Base-by-base conservation (phyloP, 2,797 vertebrate genomes). In the Mionectes olivaceus region DNA sequence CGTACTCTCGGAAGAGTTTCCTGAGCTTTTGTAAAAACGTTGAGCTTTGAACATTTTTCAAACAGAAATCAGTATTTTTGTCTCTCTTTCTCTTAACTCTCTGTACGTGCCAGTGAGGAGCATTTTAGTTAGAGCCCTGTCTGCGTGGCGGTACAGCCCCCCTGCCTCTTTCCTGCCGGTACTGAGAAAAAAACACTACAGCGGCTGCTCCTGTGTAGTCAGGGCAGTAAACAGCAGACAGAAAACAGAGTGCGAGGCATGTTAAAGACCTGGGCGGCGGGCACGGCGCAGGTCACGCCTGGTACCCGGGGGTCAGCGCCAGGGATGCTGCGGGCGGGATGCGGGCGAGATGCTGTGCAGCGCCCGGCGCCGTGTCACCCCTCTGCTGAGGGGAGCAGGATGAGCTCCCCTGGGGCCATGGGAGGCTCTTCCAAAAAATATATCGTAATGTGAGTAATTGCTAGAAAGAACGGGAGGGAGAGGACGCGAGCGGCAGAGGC, bases 21-120 rank as follows among this genome's bases (percentile, higher is more conserved):
- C 70, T 14, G 12, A 87, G 82, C 85, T 91, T 93, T 83, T 77
- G 75, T 75, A 32, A 47, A 89, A 96, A 35, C 6, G 19, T 76
- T 35, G 79, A 44, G 69, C 95, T 96, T 88, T 96, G 93, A 96
- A 94, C 94, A 49, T 52, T 85, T 85, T 90, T 88, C 93, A 90
- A 87, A 90, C n/a, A 85, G 85, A 86, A 94, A 93, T 65, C 80
- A n/a, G 74, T 84, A 28, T 44, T 78, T 93, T 74, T 47, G 37
- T 81, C 65, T 78, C 24, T 39, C n/a, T 18, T 55, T n/a, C 83
- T 64, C 74, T 70, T 30, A 82, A 55, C 70, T 87, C 87, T 71
- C 79, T 21, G 8, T 59, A n/a, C 32, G 1, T 1, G 50, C 57
- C 78, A 19, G 88, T 1, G 57, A 95, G 90, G 50, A 93, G 75